Evolutionary conservation across 1,140 invertebrate species (phyloP).

Genomic region (Ruditapes philippinarum): DNA sequence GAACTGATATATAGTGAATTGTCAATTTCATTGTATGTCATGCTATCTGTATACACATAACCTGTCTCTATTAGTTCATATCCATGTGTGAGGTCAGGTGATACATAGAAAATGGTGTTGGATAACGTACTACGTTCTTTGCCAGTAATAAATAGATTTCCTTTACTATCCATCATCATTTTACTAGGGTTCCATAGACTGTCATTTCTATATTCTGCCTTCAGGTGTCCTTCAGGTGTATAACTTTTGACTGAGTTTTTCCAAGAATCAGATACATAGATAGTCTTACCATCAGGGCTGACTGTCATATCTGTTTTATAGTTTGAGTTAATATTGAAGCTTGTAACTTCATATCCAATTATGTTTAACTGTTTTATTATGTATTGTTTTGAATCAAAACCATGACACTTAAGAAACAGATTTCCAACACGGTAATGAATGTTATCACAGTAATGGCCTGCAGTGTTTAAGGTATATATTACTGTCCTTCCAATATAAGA

Average conservation of each 20-base stretch:
- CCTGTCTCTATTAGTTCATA: neutral
- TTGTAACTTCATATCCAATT: too few species aligned
- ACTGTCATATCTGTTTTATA: too few species aligned
- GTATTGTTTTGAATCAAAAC: too few species aligned
- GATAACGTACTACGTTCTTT: neutral
- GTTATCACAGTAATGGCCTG: too few species aligned
- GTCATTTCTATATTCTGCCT: neutral
- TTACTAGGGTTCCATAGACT: neutral
- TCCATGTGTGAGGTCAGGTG: neutral
- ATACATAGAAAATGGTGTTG: neutral
- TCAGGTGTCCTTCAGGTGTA: neutral
- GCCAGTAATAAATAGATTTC: neutral
- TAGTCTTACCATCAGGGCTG: too few species aligned
- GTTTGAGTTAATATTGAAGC: too few species aligned
- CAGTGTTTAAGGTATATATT: too few species aligned
- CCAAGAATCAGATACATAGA: too few species aligned
- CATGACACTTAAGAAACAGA: too few species aligned
- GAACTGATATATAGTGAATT: neutral
- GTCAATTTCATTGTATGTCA: neutral
- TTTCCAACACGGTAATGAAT: too few species aligned
- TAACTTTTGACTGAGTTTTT: neutral
- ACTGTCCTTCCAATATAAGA: too few species aligned
- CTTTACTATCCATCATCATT: neutral
- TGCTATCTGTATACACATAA: neutral
- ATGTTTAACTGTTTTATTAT: too few species aligned